Conservation (phyloP, 2,888 invertebrate species). For the Tenthredo distinguenda region DNA sequence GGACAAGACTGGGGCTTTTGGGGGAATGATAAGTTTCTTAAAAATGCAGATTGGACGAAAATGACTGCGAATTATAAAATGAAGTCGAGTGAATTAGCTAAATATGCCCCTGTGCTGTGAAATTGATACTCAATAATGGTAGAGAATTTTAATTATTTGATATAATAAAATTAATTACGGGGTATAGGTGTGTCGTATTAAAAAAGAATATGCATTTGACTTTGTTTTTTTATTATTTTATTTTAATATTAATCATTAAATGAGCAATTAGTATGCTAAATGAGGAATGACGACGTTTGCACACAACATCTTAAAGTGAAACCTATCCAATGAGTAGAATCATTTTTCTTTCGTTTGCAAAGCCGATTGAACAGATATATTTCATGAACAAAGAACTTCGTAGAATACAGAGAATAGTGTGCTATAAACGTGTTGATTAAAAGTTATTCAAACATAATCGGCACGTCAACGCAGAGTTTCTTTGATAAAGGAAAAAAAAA, state of each 20-base stretch:
- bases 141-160: background rate
- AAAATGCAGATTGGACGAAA: conserved; percentile 49
- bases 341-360: background rate
- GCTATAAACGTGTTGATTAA: background rate
- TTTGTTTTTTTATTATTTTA: conserved; percentile 54
- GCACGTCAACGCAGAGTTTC: background rate
- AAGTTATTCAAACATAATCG: background rate
- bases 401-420: conserved; percentile 7
- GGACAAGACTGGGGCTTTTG: conserved; percentile 56
- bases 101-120: conserved; percentile 34
- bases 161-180: background rate
- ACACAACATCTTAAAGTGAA: conserved; percentile 46
- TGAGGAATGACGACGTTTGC: conserved; percentile 64
- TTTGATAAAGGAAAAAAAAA: background rate
- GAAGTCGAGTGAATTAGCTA: conserved; percentile 51
- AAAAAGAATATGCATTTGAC: background rate
- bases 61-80: conserved; percentile 28
- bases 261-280: conserved; percentile 56
- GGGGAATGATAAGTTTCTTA: conserved; percentile 49
- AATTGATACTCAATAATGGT: background rate
- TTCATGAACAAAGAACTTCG: background rate
- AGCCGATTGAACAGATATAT: background rate
- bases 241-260: conserved; percentile 56
- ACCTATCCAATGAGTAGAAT: conserved; percentile 10
- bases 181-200: background rate